A percentile compares a stretch with the other conserved stretches of the same genome.
Conservation (phyloP, 2,888 invertebrate genomes). For the Chrysina gloriosa region DNA sequence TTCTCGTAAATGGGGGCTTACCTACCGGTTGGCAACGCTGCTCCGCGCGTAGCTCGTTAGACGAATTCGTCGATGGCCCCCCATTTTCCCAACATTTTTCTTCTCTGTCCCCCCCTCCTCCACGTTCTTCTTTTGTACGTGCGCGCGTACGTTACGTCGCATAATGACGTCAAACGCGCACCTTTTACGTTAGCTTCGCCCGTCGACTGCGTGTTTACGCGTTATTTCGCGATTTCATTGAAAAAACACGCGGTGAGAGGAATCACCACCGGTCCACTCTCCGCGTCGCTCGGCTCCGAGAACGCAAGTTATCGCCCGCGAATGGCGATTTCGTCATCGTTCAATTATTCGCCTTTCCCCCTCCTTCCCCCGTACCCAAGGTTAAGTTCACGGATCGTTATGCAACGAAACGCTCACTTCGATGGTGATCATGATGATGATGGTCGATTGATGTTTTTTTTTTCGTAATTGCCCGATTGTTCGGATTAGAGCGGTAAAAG, state of each 20-base stretch:
- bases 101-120: neutral
- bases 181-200: neutral
- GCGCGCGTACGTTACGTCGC: no score
- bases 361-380: constrained; percentile 32
- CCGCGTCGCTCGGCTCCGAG: neutral
- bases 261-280: constrained; percentile 18
- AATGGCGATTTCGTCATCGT: constrained; percentile 36
- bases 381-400: constrained; percentile 43
- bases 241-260: constrained; percentile 22
- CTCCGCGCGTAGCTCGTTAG: no score
- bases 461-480: neutral
- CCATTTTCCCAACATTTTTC: no score
- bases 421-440: neutral
- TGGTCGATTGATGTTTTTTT: neutral
- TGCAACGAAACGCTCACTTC: constrained; percentile 13
- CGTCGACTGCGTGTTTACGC: neutral
- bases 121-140: neutral
- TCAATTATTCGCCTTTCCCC: no score
- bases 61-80: no score
- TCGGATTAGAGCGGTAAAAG: no score
- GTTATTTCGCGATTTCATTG: constrained; percentile 3
- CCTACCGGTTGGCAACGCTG: no score
- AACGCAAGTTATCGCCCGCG: neutral
- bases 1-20: no score
- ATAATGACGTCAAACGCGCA: neutral